Evolutionary conservation across 2,113 vertebrate species (phyloP), one percentile per base, ranked within the genome.

Genomic region (Ramphastos sulfuratus): DNA sequence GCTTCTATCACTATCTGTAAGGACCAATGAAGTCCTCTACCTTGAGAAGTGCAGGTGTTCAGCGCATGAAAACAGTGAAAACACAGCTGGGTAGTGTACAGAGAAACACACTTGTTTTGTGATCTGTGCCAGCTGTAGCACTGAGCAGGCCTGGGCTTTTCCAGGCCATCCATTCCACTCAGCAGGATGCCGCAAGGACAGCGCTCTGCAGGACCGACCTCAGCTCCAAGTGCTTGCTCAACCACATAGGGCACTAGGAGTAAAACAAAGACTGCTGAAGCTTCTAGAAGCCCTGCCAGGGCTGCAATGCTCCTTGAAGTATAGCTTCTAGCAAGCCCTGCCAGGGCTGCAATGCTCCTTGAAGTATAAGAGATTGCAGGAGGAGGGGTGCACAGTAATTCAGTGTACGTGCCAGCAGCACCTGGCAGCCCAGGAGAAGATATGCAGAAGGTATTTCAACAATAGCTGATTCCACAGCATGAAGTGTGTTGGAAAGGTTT

Each of bases 131-230:
- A 87, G 21, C 35, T 28, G 27, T 1, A 2, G 6, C 31, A 31
- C 1, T 50, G 63, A 56, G 25, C 1, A 1, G 6, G 6, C 25
- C 9, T 78, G 31, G 35, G 15, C 4, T 85, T 91, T 92, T 84
- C 58, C 59, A 85, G 46, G 24, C 23, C 9, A 10, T n/a, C 10
- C 5, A 76, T 18, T 76, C 8, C 10, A 27, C 10, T 4, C 4
- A 0, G 0, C 0, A 2, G 8, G 8, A 14, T 79, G 18, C 56
- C 23, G 4, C 46, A 78, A 67, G 37, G 46, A 46, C 31, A 46
- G 4, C 6, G 9, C 6, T 83, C 17, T 61, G 9, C 21, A 10
- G 33, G 59, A 20, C 0, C 1, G 3, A 54, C 10, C 20, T 87
- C 39, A 52, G 15, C 31, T 85, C 75, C 58, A 31, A 33, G 25